phyloP scores from a whole-genome alignment of 2,113 vertebrate genomes.

The Amia ocellicauda region DNA sequence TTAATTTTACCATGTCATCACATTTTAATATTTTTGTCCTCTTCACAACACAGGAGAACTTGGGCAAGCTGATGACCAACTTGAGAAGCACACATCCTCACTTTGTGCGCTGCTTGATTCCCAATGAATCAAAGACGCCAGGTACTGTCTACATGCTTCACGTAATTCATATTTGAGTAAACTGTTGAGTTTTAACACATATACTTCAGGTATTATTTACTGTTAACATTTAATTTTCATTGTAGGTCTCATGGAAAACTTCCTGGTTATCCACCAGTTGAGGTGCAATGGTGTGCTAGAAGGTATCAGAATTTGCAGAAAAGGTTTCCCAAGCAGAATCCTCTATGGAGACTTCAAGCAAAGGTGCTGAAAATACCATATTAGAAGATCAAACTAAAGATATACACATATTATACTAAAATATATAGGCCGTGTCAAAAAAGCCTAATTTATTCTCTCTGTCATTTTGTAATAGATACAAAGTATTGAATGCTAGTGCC shows the following conservation, averaged over 20 bases:
- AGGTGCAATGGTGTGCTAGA: conserved; percentile 83
- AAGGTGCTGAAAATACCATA: conserved; percentile 47
- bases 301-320: conserved; percentile 85
- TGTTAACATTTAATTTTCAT: background rate
- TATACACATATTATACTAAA: too few relatives aligned
- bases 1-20: too few relatives aligned
- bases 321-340: conserved; percentile 87
- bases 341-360: conserved; percentile 85
- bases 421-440: too few relatives aligned
- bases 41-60: conserved; percentile 71
- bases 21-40: too few relatives aligned
- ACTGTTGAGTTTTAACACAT: background rate
- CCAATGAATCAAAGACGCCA: conserved; percentile 90
- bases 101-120: conserved; percentile 89
- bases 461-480: too few relatives aligned
- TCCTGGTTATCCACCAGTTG: conserved; percentile 83
- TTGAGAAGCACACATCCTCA: conserved; percentile 85
- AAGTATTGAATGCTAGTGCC: conserved; percentile 81
- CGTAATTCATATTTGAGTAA: background rate
- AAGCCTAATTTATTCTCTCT: too few relatives aligned
- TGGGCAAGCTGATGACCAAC: conserved; percentile 90
- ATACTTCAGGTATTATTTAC: background rate
- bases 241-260: conserved; percentile 82
- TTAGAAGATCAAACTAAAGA: background rate
- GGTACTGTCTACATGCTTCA: conserved; percentile 52